These are phyloP conservation scores for Charadrius vociferus DNA, from an alignment of 2,113 vertebrate species.

Conservation along the genomic window DNA sequence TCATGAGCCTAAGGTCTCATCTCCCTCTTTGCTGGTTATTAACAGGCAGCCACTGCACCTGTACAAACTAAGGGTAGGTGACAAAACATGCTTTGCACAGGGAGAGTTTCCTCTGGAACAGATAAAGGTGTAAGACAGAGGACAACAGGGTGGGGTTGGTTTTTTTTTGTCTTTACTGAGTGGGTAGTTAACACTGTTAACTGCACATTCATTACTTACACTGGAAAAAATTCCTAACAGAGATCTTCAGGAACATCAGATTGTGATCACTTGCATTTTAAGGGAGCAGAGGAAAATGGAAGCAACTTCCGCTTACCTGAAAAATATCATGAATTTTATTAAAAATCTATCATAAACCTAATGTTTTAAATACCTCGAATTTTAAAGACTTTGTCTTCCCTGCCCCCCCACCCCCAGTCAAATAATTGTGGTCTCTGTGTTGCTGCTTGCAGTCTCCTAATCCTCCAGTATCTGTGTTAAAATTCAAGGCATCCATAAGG, in stretches of 20 bases:
- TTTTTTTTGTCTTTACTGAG: background rate
- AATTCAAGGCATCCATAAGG: conserved; percentile 23
- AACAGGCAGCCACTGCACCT: background rate
- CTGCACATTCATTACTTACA: background rate
- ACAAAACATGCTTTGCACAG: background rate
- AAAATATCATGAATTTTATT: background rate
- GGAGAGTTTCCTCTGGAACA: background rate
- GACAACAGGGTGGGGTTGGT: background rate
- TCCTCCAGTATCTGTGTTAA: background rate
- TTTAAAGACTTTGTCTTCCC: background rate
- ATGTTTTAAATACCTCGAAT: too few relatives aligned
- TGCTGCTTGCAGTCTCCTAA: background rate
- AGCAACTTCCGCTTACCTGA: background rate
- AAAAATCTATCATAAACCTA: too few relatives aligned
- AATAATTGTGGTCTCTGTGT: background rate
- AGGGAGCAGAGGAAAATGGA: background rate
- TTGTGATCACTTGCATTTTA: background rate
- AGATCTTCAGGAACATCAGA: background rate
- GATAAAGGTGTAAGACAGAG: background rate
- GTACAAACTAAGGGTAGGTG: background rate
- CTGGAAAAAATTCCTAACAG: background rate
- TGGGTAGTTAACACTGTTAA: background rate
- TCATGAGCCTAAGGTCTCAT: background rate
- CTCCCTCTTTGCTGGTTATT: background rate
- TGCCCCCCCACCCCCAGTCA: rapidly evolving